Conservation (phyloP, 1,140 invertebrate genomes). For the Sitophilus oryzae region DNA sequence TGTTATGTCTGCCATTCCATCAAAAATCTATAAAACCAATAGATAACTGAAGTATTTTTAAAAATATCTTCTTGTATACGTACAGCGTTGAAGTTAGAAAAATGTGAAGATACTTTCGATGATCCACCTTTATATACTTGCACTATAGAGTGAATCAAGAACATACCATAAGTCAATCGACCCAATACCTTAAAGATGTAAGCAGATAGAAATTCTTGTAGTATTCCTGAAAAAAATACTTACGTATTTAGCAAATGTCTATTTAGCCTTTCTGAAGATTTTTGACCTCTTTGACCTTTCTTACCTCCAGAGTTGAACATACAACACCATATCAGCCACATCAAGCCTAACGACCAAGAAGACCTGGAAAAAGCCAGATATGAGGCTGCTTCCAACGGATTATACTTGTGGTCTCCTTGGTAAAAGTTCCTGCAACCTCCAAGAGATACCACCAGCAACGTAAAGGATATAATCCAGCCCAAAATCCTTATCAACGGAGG, state of each 20-base stretch:
- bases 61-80: constrained; percentile 1
- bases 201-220: constrained; percentile 19
- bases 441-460: constrained; percentile 11
- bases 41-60: too few relatives aligned
- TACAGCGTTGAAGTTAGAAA: constrained; percentile 28
- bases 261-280: too few relatives aligned
- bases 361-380: constrained; percentile 24
- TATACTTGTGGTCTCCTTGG: constrained; percentile 23
- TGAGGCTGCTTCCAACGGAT: constrained; percentile 16
- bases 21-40: constrained; percentile 25
- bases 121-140: constrained; percentile 26
- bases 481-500: constrained; percentile 1
- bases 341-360: constrained; percentile 23
- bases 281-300: too few relatives aligned
- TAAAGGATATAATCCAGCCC: constrained; percentile 14
- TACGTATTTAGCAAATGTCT: too few relatives aligned
- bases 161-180: constrained; percentile 19
- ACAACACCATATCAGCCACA: constrained; percentile 27
- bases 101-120: constrained; percentile 23
- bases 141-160: constrained; percentile 16
- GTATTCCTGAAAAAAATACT: constrained; percentile 8
- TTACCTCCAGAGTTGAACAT: constrained; percentile 24
- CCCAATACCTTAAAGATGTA: constrained; percentile 23
- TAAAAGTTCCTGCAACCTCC: constrained; percentile 18
- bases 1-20: constrained; percentile 20